Conservation (phyloP, 92 coral and sea anemone species). For the Palythoa grandis region DNA sequence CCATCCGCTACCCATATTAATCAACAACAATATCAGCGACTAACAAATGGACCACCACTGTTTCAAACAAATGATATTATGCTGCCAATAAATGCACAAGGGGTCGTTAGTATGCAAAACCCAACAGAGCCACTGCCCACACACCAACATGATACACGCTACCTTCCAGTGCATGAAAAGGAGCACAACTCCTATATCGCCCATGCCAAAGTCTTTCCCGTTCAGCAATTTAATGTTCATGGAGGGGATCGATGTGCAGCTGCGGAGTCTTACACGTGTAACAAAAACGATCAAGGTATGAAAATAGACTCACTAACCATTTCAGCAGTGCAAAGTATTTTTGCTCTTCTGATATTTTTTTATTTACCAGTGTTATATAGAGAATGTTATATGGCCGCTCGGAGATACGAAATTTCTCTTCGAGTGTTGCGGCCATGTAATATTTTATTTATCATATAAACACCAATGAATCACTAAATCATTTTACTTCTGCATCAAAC, state of each 20-base stretch:
- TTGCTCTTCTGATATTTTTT: not conserved
- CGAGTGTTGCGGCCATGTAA: too few relatives aligned
- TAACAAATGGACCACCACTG: not conserved
- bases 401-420: too few relatives aligned
- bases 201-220: slow-evolving; percentile 23
- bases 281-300: slow-evolving; percentile 7
- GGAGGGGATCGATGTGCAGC: not conserved
- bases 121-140: not conserved
- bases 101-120: not conserved
- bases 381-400: too few relatives aligned
- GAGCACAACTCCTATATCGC: not conserved
- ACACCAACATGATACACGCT: not conserved
- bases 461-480: too few relatives aligned
- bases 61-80: not conserved
- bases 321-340: not conserved
- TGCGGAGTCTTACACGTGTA: not conserved
- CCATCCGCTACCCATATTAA: not conserved
- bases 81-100: not conserved
- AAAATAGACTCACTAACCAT: not conserved
- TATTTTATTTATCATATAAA: too few relatives aligned
- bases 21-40: slow-evolving; percentile 10
- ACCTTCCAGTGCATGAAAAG: slow-evolving; percentile 1
- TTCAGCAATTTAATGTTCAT: not conserved
- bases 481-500: too few relatives aligned
- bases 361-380: not conserved